Percentiles rank a stretch among this genome's conserved stretches.
phyloP scores from a whole-genome alignment of 2,888 invertebrate genomes.

The Papilio elwesi region DNA sequence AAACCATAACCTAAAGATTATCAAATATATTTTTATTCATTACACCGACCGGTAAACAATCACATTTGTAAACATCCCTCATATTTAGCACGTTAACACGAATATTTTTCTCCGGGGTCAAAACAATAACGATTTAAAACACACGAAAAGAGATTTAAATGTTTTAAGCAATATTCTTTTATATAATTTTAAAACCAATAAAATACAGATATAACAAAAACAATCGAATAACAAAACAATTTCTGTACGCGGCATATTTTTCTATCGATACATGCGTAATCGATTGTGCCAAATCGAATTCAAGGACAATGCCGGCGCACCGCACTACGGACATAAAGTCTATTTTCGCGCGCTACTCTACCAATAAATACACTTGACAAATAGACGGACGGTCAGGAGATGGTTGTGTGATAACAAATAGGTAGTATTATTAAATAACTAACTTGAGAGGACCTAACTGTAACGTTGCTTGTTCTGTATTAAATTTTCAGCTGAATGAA shows the following conservation, averaged over 20 bases:
- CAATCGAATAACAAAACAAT: slow-evolving; percentile 28
- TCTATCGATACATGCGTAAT: slow-evolving; percentile 39
- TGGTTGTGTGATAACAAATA: not conserved
- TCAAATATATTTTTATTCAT: too few relatives aligned
- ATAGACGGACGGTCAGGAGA: not conserved
- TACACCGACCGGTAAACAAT: too few relatives aligned
- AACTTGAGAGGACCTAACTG: not conserved
- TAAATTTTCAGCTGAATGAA: too few relatives aligned
- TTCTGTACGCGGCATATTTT: slow-evolving; percentile 37
- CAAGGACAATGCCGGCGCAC: slow-evolving; percentile 41
- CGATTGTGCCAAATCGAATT: slow-evolving; percentile 46
- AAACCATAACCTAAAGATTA: too few relatives aligned
- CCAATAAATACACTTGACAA: slow-evolving; percentile 15
- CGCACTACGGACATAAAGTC: not conserved
- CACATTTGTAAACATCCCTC: too few relatives aligned
- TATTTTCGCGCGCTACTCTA: slow-evolving; percentile 1
- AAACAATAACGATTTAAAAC: too few relatives aligned
- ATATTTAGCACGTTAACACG: too few relatives aligned
- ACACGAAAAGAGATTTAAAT: too few relatives aligned
- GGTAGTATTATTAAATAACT: too few relatives aligned
- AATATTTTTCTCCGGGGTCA: too few relatives aligned
- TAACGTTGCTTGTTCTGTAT: too few relatives aligned
- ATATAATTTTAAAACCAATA: not conserved
- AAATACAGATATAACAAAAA: not conserved
- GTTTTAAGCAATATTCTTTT: too few relatives aligned